Percentiles rank a stretch among this genome's conserved stretches.
Evolutionary conservation across 2,797 vertebrate genomes (phyloP).

Genomic region (Mormyrops attenuatus): DNA sequence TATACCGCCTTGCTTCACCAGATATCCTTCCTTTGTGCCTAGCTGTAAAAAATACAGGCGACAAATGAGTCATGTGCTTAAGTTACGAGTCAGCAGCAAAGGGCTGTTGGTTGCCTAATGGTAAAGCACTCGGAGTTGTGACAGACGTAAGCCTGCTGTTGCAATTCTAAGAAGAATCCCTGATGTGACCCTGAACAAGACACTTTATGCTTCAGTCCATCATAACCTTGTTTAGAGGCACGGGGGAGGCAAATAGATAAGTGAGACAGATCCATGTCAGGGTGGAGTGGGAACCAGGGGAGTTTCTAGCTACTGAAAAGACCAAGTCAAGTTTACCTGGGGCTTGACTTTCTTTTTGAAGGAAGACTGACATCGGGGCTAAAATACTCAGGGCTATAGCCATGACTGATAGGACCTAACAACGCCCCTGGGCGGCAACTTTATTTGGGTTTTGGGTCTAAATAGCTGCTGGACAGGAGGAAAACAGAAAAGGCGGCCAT

Average conservation of each 20-base stretch:
- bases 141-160: neutral
- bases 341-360: neutral
- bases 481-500: neutral
- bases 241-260: neutral
- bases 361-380: neutral
- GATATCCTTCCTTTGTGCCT: slow-evolving; percentile 92
- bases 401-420: neutral
- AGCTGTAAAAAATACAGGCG: slow-evolving; percentile 62
- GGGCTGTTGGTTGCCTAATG: neutral
- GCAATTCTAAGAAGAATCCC: neutral
- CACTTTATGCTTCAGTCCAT: neutral
- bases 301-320: neutral
- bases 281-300: neutral
- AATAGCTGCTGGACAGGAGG: neutral
- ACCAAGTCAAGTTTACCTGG: neutral
- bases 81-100: neutral
- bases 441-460: neutral
- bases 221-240: neutral
- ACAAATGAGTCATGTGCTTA: neutral
- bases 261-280: neutral
- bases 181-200: neutral
- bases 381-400: neutral
- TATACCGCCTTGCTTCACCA: slow-evolving; percentile 86
- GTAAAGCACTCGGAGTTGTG: neutral
- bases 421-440: neutral